Conservation (phyloP, 1,140 invertebrate genomes). For the Zaprionus tsacasi region DNA sequence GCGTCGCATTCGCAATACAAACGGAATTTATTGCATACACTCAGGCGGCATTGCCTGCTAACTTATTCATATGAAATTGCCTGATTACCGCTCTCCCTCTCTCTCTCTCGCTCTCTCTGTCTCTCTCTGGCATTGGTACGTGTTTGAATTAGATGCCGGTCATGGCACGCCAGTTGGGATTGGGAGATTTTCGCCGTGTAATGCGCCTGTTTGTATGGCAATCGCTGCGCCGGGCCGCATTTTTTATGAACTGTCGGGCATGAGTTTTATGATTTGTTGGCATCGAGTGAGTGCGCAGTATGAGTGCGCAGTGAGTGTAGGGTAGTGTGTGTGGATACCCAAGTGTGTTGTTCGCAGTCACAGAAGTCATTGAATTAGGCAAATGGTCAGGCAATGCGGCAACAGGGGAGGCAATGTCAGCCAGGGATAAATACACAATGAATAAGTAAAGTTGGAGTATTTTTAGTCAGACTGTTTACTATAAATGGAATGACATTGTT, state of each 20-base stretch:
- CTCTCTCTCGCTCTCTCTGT: not conserved
- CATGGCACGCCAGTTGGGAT: slow-evolving; percentile 45
- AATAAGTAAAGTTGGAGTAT: slow-evolving; percentile 25
- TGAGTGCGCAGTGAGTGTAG: slow-evolving; percentile 5
- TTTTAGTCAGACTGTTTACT: slow-evolving; percentile 20
- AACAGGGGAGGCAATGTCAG: slow-evolving; percentile 6
- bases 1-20: slow-evolving; percentile 72
- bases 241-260: slow-evolving; percentile 75
- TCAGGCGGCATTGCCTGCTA: slow-evolving; percentile 71
- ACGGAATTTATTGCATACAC: slow-evolving; percentile 74
- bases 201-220: slow-evolving; percentile 76
- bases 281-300: slow-evolving; percentile 10
- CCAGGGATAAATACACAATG: not conserved
- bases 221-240: slow-evolving; percentile 72
- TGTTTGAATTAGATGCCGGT: slow-evolving; percentile 79
- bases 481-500: slow-evolving; percentile 11
- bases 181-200: slow-evolving; percentile 44
- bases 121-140: slow-evolving; percentile 59
- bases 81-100: slow-evolving; percentile 65
- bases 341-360: slow-evolving; percentile 63
- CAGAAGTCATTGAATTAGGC: slow-evolving; percentile 72
- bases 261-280: slow-evolving; percentile 76
- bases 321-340: slow-evolving; percentile 21
- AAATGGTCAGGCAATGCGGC: slow-evolving; percentile 66
- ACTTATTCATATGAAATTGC: slow-evolving; percentile 80